Evolutionary conservation across 1,140 invertebrate species (phyloP).

Genomic region (Thereuonema tuberculata): DNA sequence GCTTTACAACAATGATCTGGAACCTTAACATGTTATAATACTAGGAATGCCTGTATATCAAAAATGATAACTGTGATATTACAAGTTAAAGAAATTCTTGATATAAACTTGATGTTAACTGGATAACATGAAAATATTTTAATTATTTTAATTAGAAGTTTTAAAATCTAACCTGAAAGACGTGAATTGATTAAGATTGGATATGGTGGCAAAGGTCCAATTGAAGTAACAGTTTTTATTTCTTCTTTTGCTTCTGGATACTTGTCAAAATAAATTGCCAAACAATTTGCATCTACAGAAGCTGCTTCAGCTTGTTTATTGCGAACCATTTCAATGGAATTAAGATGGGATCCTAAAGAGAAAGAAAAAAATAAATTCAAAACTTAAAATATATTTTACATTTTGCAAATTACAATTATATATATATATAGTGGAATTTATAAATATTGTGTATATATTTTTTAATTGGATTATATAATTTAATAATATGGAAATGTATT

Average conservation of each 20-base stretch:
- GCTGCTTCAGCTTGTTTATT: slow-evolving; percentile 44
- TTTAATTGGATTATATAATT: too few relatives aligned
- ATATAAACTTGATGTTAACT: too few relatives aligned
- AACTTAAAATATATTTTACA: too few relatives aligned
- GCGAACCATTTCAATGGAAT: slow-evolving; percentile 44
- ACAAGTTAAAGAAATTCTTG: too few relatives aligned
- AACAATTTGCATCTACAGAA: slow-evolving; percentile 43
- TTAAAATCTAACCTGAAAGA: slow-evolving; percentile 35
- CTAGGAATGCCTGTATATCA: too few relatives aligned
- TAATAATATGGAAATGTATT: too few relatives aligned
- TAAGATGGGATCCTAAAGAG: slow-evolving; percentile 44
- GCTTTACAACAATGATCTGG: too few relatives aligned
- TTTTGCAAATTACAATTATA: neutral
- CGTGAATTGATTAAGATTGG: slow-evolving; percentile 41
- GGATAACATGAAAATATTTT: too few relatives aligned
- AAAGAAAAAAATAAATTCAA: slow-evolving; percentile 16
- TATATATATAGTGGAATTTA: neutral
- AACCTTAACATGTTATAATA: too few relatives aligned
- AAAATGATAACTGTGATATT: too few relatives aligned
- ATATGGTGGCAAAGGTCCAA: slow-evolving; percentile 45
- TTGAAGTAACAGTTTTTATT: slow-evolving; percentile 39
- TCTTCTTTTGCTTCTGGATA: slow-evolving; percentile 42
- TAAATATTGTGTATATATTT: too few relatives aligned
- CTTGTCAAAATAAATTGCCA: slow-evolving; percentile 39
- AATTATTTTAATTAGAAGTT: too few relatives aligned